Base-by-base conservation (phyloP, 2,797 vertebrate species). In the Triplophysa bombifrons region DNA sequence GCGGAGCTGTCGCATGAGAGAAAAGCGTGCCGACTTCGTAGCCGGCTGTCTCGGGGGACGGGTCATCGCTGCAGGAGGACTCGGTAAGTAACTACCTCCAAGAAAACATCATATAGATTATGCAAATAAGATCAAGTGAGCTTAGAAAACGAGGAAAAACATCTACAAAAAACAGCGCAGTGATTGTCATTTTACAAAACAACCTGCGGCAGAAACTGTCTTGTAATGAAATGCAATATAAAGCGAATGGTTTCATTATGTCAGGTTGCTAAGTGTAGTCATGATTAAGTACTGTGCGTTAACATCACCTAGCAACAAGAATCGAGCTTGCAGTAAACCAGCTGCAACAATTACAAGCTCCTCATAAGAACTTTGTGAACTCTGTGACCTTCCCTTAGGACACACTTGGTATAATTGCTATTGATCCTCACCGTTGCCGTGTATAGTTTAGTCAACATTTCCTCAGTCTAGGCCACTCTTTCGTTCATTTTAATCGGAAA, bases 21-120 rank as follows among this genome's bases (percentile, higher is more conserved):
- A 98, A 88, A 98, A 98, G 91, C 95, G 98, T 83, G 98, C 98
- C 0, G 97, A 99, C 90, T 99, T 99, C 46, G 95, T 96, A 86
- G 94, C 96, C 0, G 95, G 96, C 65, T 95, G 92, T 78, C 92
- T 99, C 46, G 96, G 96, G 80, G 96, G 95, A 89, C 90, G 95
- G 81, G 92, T 99, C 78, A 93, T 99, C 72, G 96, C 92, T 0
- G 86, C 94, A 2, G 98, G 98, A 11, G 98, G 97, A 80, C 93
- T 99, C 1, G 98, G 98, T 99, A 90, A 94, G 94, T 46, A 76
- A 46, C 44, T 78, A 12, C 53, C 38, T 46, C 27, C 16, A 50
- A 71, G 48, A 50, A 46, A 51, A 73, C 48, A 55, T 34, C 70
- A 48, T 73, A 72, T n/a, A 65, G 30, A 76, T 83, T 80, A 60